A percentile compares a stretch with the other conserved stretches of the same genome.
Evolutionary conservation across 1,140 invertebrate species (phyloP).

Genomic region (Elysia chlorotica): DNA sequence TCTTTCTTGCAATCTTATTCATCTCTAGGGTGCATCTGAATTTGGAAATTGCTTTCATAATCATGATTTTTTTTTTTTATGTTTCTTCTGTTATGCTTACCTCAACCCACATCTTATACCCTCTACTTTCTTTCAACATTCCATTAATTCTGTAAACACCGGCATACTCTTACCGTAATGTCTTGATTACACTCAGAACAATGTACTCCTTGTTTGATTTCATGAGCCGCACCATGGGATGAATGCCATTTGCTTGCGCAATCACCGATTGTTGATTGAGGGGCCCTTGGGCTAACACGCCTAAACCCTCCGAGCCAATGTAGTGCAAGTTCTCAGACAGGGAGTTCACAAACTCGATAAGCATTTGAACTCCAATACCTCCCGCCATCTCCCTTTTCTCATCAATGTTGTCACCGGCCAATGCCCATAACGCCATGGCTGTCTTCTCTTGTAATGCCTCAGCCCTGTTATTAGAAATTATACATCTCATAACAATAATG

Average conservation of each 20-base stretch:
- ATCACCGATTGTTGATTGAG: constrained; percentile 51
- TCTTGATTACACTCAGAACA: constrained; percentile 54
- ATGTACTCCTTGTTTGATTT: constrained; percentile 53
- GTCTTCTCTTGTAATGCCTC: constrained; percentile 55
- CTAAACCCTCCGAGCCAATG: constrained; percentile 58
- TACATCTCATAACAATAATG: neutral
- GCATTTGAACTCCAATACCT: constrained; percentile 51
- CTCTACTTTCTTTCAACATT: too few species aligned
- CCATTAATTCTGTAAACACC: too few species aligned
- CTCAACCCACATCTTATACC: too few species aligned
- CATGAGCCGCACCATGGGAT: constrained; percentile 50
- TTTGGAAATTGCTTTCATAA: too few species aligned
- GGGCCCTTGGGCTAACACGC: constrained; percentile 56
- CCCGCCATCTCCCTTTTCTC: constrained; percentile 54
- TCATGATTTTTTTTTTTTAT: too few species aligned
- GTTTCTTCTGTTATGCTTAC: too few species aligned
- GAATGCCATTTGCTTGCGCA: constrained; percentile 52
- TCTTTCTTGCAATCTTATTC: too few species aligned
- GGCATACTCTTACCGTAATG: constrained; percentile 44
- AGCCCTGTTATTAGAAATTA: constrained; percentile 1
- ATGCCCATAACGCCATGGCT: constrained; percentile 57
- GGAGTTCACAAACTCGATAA: constrained; percentile 58
- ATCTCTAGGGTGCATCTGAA: too few species aligned
- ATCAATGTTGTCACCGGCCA: constrained; percentile 53
- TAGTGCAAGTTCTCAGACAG: constrained; percentile 53